phyloP scores from a whole-genome alignment of 2,113 vertebrate genomes.

The Perca fluviatilis region DNA sequence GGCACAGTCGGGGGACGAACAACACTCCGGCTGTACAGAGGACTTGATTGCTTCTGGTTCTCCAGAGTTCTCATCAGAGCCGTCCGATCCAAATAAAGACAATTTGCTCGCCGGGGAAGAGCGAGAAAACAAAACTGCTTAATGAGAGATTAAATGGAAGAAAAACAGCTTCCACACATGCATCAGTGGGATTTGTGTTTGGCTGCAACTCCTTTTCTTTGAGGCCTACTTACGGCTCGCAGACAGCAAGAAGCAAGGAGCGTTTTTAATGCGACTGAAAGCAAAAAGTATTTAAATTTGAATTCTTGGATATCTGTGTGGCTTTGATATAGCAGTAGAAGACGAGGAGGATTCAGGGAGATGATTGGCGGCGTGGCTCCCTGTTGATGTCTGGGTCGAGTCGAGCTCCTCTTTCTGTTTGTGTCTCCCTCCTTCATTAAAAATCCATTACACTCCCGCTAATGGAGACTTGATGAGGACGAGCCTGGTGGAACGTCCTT shows the following conservation, averaged over 20 bases:
- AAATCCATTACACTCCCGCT: conserved; percentile 68
- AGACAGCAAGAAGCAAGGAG: not conserved
- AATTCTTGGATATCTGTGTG: not conserved
- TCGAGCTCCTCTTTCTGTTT: conserved; percentile 54
- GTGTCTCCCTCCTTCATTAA: conserved; percentile 71
- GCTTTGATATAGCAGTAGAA: not conserved
- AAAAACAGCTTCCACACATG: not conserved
- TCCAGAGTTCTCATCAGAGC: conserved; percentile 48
- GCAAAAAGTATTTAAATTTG: not conserved
- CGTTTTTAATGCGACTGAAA: not conserved
- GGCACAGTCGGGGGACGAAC: conserved; percentile 17
- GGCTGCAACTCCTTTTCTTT: not conserved
- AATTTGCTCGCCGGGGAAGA: not conserved
- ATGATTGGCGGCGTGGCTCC: conserved; percentile 40
- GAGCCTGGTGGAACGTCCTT: conserved; percentile 67
- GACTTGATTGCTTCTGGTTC: conserved; percentile 48
- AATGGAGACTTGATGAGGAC: conserved; percentile 78
- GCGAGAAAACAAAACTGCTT: conserved; percentile 36
- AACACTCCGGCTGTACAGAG: not conserved
- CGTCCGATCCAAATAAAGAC: conserved; percentile 21
- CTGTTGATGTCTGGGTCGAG: conserved; percentile 53
- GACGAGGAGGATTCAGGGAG: not conserved
- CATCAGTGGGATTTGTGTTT: not conserved
- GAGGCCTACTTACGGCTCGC: not conserved
- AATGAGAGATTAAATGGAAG: conserved; percentile 45